A percentile compares a stretch with the other conserved stretches of the same genome.
Evolutionary conservation across 1,140 invertebrate genomes (phyloP).

Genomic region (Apocrypta bakeri): DNA sequence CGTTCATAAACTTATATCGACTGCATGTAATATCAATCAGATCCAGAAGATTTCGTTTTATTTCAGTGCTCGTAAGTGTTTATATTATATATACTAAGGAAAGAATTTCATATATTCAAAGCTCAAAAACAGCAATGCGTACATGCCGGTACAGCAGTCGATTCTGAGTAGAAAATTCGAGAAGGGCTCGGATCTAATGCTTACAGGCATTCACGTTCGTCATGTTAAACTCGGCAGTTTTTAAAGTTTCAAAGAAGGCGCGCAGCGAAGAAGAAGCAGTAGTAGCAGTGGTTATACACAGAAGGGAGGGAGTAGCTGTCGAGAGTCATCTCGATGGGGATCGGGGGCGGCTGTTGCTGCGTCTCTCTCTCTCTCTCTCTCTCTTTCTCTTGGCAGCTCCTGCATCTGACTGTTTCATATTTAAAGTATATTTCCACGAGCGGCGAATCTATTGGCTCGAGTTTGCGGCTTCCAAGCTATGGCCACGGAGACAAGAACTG

Average conservation of each 20-base stretch:
- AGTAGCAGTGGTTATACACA: slow-evolving; percentile 34
- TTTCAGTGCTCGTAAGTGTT: no score
- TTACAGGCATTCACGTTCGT: slow-evolving; percentile 46
- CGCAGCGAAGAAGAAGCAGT: slow-evolving; percentile 39
- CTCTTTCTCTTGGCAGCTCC: slow-evolving; percentile 30
- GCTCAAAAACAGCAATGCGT: no score
- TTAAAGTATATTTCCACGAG: slow-evolving; percentile 71
- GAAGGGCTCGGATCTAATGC: background rate
- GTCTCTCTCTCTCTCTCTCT: background rate
- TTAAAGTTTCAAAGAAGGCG: slow-evolving; percentile 51
- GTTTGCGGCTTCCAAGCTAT: slow-evolving; percentile 14
- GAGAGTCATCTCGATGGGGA: slow-evolving; percentile 68
- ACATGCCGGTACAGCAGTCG: background rate
- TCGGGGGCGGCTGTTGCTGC: slow-evolving; percentile 49
- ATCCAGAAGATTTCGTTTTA: no score
- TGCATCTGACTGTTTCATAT: slow-evolving; percentile 74
- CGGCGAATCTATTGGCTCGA: slow-evolving; percentile 65
- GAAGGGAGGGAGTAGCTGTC: slow-evolving; percentile 62
- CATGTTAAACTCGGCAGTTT: slow-evolving; percentile 51
- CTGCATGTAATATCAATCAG: no score
- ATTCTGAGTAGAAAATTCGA: background rate
- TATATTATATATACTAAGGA: no score
- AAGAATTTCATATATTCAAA: background rate
- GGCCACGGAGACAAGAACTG: slow-evolving; percentile 64
- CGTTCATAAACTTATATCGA: no score